Percentiles rank a stretch among this genome's conserved stretches.
phyloP scores from a whole-genome alignment of 2,113 vertebrate genomes.

The Arvicanthis niloticus region DNA sequence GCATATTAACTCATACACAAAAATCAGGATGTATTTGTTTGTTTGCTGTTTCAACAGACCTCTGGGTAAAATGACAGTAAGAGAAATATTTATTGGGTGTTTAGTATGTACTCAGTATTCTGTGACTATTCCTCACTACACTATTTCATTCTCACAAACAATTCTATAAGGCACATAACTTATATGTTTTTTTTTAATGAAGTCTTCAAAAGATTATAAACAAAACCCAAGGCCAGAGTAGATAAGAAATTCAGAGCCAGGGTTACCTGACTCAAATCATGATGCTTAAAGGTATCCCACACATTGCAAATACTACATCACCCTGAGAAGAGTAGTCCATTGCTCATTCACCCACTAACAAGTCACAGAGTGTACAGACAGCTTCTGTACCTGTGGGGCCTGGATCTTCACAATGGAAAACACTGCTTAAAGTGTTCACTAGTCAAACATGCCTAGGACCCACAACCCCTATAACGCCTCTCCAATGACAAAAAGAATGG shows the following conservation, averaged over 20 bases:
- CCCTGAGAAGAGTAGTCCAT: neutral
- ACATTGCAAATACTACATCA: neutral
- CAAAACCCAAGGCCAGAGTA: neutral
- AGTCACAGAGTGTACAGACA: neutral
- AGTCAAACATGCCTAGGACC: neutral
- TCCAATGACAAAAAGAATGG: neutral
- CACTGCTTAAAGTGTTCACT: neutral
- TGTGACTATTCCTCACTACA: neutral
- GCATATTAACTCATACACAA: neutral
- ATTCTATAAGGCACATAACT: neutral
- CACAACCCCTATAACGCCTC: neutral
- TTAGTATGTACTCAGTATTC: neutral
- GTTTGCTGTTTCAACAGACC: neutral
- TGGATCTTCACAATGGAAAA: neutral
- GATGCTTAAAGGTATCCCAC: neutral
- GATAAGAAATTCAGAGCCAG: neutral
- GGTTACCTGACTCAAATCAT: neutral
- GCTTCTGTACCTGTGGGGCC: neutral
- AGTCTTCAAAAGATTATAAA: slow-evolving; percentile 15
- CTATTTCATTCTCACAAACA: neutral
- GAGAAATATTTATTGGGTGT: neutral
- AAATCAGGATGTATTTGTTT: neutral
- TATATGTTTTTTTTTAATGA: neutral
- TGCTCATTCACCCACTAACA: neutral
- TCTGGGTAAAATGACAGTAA: neutral